These are phyloP conservation scores for Semotilus atromaculatus DNA, from an alignment of 2,797 vertebrate species.

Conservation along the genomic window DNA sequence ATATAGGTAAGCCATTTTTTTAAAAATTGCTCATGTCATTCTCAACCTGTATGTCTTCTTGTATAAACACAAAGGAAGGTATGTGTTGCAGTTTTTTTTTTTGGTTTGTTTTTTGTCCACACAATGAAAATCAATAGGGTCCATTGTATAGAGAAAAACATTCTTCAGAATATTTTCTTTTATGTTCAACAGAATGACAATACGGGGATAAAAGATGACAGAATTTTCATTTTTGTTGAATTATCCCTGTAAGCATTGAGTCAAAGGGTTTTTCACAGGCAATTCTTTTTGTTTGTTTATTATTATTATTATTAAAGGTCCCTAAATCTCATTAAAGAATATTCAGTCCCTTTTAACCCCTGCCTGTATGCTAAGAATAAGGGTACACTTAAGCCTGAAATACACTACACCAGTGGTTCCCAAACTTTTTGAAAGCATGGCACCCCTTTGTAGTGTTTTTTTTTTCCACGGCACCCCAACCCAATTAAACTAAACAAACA, in stretches of 20 bases:
- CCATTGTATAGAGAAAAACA: background rate
- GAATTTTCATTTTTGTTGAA: background rate
- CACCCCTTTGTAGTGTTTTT: too few species aligned
- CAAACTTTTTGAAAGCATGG: too few species aligned
- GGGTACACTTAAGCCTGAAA: background rate
- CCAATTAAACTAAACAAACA: too few species aligned
- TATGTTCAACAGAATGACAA: background rate
- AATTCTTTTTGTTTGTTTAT: background rate
- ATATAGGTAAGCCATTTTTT: background rate
- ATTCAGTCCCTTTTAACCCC: background rate
- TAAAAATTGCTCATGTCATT: background rate
- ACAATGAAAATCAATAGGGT: constrained; percentile 20
- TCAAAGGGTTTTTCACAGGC: background rate
- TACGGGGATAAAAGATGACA: background rate
- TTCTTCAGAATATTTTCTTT: background rate
- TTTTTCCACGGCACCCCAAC: too few species aligned
- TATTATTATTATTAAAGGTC: background rate
- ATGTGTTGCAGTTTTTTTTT: background rate
- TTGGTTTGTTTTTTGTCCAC: background rate
- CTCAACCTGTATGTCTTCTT: background rate
- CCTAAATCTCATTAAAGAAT: background rate
- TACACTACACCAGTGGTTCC: too few species aligned
- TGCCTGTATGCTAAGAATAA: background rate
- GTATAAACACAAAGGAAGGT: background rate
- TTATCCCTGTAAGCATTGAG: background rate